Conservation (phyloP, 2,797 vertebrate genomes). For the Sebastiscus tertius region DNA sequence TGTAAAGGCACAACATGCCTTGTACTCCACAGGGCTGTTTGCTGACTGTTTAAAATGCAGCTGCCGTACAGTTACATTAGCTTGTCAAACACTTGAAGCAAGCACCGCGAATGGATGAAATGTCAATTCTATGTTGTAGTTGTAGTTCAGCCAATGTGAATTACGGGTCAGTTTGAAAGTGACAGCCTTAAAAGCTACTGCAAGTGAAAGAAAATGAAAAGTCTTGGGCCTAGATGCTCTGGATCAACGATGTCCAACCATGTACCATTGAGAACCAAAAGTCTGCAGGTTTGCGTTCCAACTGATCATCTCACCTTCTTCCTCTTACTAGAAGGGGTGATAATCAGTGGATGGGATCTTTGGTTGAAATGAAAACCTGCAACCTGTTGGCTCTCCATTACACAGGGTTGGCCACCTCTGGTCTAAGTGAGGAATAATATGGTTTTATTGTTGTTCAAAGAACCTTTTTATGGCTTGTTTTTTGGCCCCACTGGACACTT, state of each 20-base stretch:
- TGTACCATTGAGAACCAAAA: background rate
- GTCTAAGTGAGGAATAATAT: background rate
- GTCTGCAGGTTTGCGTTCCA: background rate
- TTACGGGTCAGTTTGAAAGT: background rate
- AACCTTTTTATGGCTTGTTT: background rate
- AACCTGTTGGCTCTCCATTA: background rate
- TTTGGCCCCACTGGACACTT: background rate
- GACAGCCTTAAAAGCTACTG: background rate
- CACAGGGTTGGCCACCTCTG: background rate
- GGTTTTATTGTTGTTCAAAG: background rate
- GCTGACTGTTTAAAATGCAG: background rate
- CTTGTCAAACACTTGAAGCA: background rate
- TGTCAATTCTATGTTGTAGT: background rate
- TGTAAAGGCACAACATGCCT: background rate
- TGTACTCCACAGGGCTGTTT: background rate
- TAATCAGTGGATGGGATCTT: background rate
- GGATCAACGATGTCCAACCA: background rate
- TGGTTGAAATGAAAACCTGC: background rate
- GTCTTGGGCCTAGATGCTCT: rapidly evolving
- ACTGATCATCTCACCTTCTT: background rate
- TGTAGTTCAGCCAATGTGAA: background rate
- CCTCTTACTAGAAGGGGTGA: background rate
- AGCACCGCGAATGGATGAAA: background rate
- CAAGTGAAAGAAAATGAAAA: background rate
- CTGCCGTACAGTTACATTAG: background rate